Conservation (phyloP, 2,888 invertebrate genomes). For the Meloe dianella region DNA sequence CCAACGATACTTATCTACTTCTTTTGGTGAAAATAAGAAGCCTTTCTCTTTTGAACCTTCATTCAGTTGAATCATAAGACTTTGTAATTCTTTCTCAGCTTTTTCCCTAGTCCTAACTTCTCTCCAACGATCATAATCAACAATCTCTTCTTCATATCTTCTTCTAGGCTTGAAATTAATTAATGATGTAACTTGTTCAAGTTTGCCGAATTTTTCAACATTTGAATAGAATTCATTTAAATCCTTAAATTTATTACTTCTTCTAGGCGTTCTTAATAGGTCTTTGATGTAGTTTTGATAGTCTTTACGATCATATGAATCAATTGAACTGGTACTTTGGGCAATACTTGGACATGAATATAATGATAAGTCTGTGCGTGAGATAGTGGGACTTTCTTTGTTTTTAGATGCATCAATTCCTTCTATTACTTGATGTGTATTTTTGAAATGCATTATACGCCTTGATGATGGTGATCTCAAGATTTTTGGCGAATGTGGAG, state of each 20-base stretch:
- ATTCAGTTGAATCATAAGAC: constrained; percentile 77
- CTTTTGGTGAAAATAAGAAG: constrained; percentile 80
- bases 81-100: constrained; percentile 81
- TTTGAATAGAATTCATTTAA: constrained; percentile 85
- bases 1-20: constrained; percentile 79
- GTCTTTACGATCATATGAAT: constrained; percentile 64
- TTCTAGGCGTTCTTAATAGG: constrained; percentile 68
- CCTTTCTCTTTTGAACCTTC: constrained; percentile 82
- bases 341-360: constrained; percentile 48
- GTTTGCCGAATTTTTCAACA: constrained; percentile 81
- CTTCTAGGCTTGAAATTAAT: constrained; percentile 69
- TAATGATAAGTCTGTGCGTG: constrained; percentile 16
- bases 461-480: constrained; percentile 47
- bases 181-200: constrained; percentile 75
- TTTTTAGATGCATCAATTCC: constrained; percentile 2
- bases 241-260: constrained; percentile 82
- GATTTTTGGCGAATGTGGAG: constrained; percentile 44
- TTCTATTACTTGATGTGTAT: constrained; percentile 20
- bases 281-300: constrained; percentile 73
- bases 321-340: constrained; percentile 61
- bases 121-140: constrained; percentile 89
- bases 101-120: constrained; percentile 78
- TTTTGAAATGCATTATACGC: constrained; percentile 46
- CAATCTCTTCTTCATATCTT: constrained; percentile 77
- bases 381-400: constrained; percentile 13